Conservation (phyloP, 2,113 vertebrate genomes). For the Solea solea region DNA sequence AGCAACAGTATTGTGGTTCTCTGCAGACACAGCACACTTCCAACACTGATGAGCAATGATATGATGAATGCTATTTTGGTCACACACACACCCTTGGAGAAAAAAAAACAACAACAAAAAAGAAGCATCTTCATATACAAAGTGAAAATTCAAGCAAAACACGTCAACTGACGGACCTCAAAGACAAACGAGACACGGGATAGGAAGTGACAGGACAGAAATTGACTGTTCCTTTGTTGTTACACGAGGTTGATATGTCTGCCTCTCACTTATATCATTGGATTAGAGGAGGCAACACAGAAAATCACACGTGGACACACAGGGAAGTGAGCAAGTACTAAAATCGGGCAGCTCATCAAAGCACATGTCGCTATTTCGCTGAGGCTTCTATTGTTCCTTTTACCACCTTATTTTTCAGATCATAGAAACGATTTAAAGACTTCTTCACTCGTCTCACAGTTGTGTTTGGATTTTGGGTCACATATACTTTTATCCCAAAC, state of each 20-base stretch:
- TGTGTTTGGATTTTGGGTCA: conserved; percentile 24
- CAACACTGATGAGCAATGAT: conserved; percentile 1
- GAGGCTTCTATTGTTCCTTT: conserved; percentile 60
- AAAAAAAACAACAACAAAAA: neutral
- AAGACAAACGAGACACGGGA: conserved; percentile 16
- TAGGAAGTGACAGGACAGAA: conserved; percentile 46
- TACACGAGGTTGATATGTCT: conserved; percentile 41
- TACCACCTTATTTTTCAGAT: conserved; percentile 66
- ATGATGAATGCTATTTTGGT: conserved; percentile 4
- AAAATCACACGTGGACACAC: conserved; percentile 47
- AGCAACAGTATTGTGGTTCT: neutral
- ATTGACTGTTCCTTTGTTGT: conserved; percentile 53
- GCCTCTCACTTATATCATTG: conserved; percentile 36
- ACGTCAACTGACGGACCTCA: neutral
- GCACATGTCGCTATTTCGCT: conserved; percentile 61
- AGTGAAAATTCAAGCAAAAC: neutral
- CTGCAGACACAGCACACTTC: neutral
- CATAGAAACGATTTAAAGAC: conserved; percentile 63
- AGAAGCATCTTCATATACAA: neutral
- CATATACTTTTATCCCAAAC: too few relatives aligned
- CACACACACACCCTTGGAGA: neutral
- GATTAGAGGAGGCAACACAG: conserved; percentile 43
- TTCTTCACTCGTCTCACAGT: conserved; percentile 41
- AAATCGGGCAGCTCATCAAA: conserved; percentile 69
- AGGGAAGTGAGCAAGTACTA: conserved; percentile 30